phyloP scores from a whole-genome alignment of 2,113 vertebrate species.

The Piaya cayana region DNA sequence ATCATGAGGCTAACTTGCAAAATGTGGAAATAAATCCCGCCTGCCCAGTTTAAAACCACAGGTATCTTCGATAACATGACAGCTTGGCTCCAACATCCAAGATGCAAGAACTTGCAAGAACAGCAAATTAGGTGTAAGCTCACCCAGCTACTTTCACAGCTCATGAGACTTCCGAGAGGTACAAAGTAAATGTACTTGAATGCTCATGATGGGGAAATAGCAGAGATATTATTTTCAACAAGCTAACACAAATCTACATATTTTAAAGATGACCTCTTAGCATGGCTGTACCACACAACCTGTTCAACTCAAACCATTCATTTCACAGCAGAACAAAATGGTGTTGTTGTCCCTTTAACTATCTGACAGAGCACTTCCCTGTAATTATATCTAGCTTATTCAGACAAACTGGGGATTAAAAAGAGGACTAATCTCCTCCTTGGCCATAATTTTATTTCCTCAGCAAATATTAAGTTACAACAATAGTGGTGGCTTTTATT shows the following conservation, averaged over 20 bases:
- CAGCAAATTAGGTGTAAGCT: background rate
- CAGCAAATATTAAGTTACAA: constrained; percentile 14
- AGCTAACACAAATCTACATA: background rate
- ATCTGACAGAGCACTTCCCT: background rate
- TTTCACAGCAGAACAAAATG: background rate
- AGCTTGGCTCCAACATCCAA: background rate
- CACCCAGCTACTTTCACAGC: background rate
- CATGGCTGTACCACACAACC: background rate
- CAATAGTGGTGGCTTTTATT: background rate
- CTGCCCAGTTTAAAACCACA: background rate
- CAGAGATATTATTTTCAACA: background rate
- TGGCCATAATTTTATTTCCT: background rate
- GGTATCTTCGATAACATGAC: background rate
- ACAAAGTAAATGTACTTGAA: background rate
- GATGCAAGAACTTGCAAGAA: background rate
- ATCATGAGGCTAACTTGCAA: background rate
- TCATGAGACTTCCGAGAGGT: background rate
- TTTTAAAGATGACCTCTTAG: background rate
- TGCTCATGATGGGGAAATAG: background rate
- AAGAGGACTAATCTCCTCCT: background rate
- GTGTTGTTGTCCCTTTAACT: background rate
- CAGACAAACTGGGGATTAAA: background rate
- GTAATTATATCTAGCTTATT: background rate
- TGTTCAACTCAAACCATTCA: background rate
- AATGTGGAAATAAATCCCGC: background rate